Percentiles rank a stretch among this genome's conserved stretches.
These are phyloP conservation scores for Notolabrus celidotus DNA, from an alignment of 2,797 vertebrate species.

Conservation along the genomic window DNA sequence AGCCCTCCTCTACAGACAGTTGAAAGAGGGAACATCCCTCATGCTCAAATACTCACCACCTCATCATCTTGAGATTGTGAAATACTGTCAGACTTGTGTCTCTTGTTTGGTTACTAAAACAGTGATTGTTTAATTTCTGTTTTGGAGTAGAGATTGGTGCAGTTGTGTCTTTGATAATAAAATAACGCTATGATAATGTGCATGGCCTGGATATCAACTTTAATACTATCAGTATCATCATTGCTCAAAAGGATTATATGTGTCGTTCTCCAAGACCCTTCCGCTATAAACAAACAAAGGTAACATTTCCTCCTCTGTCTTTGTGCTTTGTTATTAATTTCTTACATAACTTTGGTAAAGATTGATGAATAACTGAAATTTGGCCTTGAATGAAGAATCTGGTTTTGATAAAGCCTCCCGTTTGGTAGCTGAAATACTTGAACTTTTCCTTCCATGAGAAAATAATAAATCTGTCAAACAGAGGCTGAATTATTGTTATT, in stretches of 20 bases:
- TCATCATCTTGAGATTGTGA: too few species aligned
- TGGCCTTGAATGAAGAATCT: conserved; percentile 36
- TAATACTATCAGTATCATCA: not conserved
- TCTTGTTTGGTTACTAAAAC: too few species aligned
- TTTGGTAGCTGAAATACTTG: conserved; percentile 40
- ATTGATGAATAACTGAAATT: conserved; percentile 26
- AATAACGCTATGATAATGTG: not conserved
- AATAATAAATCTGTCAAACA: conserved; percentile 51
- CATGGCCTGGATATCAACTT: not conserved
- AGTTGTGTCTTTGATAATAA: too few species aligned
- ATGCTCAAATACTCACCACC: too few species aligned
- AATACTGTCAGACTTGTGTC: too few species aligned
- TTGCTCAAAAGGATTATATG: not conserved
- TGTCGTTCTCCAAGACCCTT: not conserved
- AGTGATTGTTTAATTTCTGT: too few species aligned
- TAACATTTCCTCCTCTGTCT: not conserved
- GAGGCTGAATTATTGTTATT: conserved; percentile 37
- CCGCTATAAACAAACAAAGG: conserved; percentile 8
- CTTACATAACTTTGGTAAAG: not conserved
- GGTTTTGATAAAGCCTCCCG: conserved; percentile 42
- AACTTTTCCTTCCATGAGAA: conserved; percentile 35
- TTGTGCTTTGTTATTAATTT: conserved; percentile 12
- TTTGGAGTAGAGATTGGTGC: too few species aligned
- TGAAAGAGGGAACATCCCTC: too few species aligned
- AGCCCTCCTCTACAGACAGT: too few species aligned